phyloP scores from a whole-genome alignment of 2,888 invertebrate species.

The Microplitis manilae region DNA sequence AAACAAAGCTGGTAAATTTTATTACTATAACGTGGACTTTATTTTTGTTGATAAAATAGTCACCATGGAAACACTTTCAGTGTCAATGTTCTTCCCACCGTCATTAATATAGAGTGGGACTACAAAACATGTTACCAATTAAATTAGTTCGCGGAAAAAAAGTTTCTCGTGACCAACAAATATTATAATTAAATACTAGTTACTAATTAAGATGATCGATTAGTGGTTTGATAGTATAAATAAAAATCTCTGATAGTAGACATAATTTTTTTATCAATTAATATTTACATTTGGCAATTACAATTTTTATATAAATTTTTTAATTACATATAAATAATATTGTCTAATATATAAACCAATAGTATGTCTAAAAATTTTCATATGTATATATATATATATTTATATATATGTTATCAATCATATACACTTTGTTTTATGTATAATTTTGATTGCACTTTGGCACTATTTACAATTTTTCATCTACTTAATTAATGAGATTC shows the following conservation, averaged over 20 bases:
- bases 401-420: neutral
- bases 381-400: neutral
- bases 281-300: conserved; percentile 2
- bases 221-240: too few species aligned
- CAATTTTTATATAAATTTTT: conserved; percentile 2
- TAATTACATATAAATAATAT: conserved; percentile 4
- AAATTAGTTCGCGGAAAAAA: neutral
- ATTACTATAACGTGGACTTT: neutral
- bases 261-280: neutral
- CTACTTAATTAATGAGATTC: neutral
- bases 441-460: conserved; percentile 7
- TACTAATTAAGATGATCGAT: too few species aligned
- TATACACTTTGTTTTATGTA: neutral
- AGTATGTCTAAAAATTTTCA: neutral
- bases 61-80: conserved; percentile 33
- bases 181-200: too few species aligned
- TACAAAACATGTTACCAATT: neutral
- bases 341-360: neutral
- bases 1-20: neutral
- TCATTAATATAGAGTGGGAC: conserved; percentile 5
- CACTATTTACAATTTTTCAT: neutral
- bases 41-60: conserved; percentile 31
- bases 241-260: neutral
- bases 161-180: too few species aligned
- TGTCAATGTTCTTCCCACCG: conserved; percentile 33